Percentiles rank a stretch among this genome's conserved stretches.
Evolutionary conservation across 2,797 vertebrate species (phyloP).

Genomic region (Atherinosoma microstoma): DNA sequence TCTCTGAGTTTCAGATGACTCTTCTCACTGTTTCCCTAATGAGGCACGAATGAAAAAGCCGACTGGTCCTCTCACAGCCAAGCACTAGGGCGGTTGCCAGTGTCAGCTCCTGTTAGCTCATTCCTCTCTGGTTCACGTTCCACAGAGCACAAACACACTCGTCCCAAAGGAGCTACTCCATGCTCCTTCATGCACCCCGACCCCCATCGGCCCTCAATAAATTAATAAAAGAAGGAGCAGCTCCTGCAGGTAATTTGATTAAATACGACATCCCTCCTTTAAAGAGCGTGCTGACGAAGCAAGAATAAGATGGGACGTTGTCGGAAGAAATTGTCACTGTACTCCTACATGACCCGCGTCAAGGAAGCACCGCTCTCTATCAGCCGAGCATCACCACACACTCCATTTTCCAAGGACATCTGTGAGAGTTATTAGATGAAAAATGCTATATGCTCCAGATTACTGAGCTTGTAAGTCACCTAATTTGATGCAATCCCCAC

Average conservation of each 20-base stretch:
- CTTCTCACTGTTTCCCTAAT: constrained; percentile 74
- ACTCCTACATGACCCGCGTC: constrained; percentile 68
- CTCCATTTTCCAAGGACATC: constrained; percentile 73
- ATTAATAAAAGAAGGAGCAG: constrained; percentile 81
- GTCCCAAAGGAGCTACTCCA: constrained; percentile 68
- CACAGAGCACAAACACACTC: constrained; percentile 75
- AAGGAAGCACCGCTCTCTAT: constrained; percentile 41
- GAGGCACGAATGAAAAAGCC: constrained; percentile 69
- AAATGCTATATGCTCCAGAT: constrained; percentile 65
- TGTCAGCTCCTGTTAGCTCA: constrained; percentile 82
- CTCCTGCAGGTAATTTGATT: constrained; percentile 84
- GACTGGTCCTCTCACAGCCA: constrained; percentile 69
- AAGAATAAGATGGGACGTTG: constrained; percentile 73
- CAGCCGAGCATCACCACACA: constrained; percentile 53
- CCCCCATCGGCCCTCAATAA: constrained; percentile 64
- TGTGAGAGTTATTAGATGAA: constrained; percentile 65
- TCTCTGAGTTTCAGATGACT: constrained; percentile 66
- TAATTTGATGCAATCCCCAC: constrained; percentile 73
- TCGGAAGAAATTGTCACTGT: constrained; percentile 78
- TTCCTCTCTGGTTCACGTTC: constrained; percentile 67
- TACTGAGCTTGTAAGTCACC: constrained; percentile 71
- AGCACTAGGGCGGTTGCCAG: constrained; percentile 70
- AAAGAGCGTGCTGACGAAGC: constrained; percentile 80
- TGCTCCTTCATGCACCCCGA: constrained; percentile 54
- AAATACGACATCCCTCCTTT: constrained; percentile 81